Evolutionary conservation across 2,113 vertebrate genomes (phyloP).

Genomic region (Rhodinocichla rosea): DNA sequence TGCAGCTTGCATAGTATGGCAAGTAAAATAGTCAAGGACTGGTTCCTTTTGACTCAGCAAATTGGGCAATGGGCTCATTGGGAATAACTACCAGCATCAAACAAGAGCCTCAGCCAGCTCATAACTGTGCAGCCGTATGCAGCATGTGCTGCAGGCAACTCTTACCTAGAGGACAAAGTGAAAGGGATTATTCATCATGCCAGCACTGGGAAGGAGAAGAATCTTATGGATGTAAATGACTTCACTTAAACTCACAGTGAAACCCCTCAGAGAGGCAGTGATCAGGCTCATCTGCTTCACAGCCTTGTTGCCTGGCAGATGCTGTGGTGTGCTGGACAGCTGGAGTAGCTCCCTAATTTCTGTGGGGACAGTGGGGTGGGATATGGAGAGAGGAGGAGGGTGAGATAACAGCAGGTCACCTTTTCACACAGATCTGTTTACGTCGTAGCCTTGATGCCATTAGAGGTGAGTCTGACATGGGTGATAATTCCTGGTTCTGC

Average conservation of each 20-base stretch:
- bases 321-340: neutral
- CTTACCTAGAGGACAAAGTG: neutral
- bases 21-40: neutral
- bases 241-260: neutral
- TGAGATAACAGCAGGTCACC: neutral
- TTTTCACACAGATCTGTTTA: neutral
- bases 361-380: rapidly evolving
- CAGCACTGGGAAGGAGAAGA: neutral
- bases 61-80: neutral
- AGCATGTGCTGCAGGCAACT: neutral
- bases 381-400: too few relatives aligned
- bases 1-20: neutral
- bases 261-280: neutral
- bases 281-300: neutral
- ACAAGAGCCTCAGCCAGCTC: neutral
- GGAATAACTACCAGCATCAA: neutral
- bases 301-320: neutral
- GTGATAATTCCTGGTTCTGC: neutral
- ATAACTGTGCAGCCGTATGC: neutral
- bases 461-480: neutral
- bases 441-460: neutral
- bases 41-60: neutral
- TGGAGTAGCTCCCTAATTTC: neutral
- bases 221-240: neutral
- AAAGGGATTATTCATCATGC: neutral